These are phyloP conservation scores for Potamarius usumacintae DNA, from an alignment of 2,113 vertebrate genomes.

Conservation along the genomic window DNA sequence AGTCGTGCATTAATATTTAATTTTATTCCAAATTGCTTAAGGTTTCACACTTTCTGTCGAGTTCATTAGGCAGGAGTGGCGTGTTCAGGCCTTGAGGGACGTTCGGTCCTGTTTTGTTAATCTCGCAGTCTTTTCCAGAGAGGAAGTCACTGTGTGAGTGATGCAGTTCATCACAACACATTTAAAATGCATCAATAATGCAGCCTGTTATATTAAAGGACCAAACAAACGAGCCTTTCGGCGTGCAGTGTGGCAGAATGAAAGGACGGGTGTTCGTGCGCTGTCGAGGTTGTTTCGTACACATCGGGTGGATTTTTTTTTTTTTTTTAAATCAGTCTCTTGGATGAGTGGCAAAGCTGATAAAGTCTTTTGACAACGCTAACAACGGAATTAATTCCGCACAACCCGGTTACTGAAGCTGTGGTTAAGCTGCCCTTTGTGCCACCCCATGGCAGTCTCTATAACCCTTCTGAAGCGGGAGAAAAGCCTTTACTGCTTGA, in stretches of 20 bases:
- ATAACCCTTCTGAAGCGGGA: constrained; percentile 1
- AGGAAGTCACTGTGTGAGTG: neutral
- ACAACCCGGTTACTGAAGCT: constrained; percentile 46
- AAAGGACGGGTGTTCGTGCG: neutral
- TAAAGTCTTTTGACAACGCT: constrained; percentile 48
- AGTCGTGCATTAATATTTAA: constrained; percentile 14
- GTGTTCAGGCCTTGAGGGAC: constrained; percentile 16
- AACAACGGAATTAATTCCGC: constrained; percentile 56
- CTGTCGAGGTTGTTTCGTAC: neutral
- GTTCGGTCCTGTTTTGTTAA: constrained; percentile 16
- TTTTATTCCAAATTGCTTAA: constrained; percentile 5
- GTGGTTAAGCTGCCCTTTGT: constrained; percentile 25
- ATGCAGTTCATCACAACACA: constrained; percentile 55
- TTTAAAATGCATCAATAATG: constrained; percentile 74
- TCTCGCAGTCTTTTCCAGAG: constrained; percentile 17
- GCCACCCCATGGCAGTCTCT: neutral
- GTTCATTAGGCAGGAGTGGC: constrained; percentile 18
- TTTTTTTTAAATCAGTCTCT: neutral
- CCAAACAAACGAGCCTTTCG: constrained; percentile 63
- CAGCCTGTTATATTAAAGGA: constrained; percentile 63
- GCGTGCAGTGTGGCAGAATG: constrained; percentile 47
- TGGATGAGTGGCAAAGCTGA: constrained; percentile 30
- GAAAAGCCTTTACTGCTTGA: constrained; percentile 26
- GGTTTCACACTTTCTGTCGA: neutral
- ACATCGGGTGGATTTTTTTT: neutral